These are phyloP conservation scores for Acleris laterana DNA, from an alignment of 2,888 invertebrate genomes.

Conservation along the genomic window DNA sequence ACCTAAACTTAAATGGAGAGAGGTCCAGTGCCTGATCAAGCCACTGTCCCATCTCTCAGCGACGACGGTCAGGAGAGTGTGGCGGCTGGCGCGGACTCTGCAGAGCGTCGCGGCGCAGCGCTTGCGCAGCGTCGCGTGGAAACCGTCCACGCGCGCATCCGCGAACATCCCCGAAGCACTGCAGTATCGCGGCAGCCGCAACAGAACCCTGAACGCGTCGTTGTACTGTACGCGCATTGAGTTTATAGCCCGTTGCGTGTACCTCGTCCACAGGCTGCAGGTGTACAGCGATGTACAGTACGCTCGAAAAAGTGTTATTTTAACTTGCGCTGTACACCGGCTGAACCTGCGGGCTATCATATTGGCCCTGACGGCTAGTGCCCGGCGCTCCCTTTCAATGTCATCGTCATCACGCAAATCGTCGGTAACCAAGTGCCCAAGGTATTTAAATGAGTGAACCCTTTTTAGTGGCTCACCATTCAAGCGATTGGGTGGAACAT, in stretches of 20 bases:
- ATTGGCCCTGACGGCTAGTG: not conserved
- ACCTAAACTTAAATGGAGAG: too few relatives aligned
- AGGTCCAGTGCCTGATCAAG: too few relatives aligned
- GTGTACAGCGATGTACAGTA: constrained; percentile 3
- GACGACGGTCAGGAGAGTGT: not conserved
- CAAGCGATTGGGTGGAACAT: too few relatives aligned
- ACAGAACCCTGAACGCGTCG: too few relatives aligned
- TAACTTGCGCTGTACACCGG: not conserved
- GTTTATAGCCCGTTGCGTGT: not conserved
- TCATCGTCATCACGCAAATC: too few relatives aligned
- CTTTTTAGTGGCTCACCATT: not conserved
- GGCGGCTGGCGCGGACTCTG: not conserved
- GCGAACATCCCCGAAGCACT: not conserved
- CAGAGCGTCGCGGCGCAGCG: not conserved
- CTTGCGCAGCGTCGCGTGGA: constrained; percentile 1
- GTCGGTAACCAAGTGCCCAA: not conserved
- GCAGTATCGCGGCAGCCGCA: too few relatives aligned
- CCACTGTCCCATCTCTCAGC: not conserved
- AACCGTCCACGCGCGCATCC: constrained; percentile 1
- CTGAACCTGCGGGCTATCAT: not conserved
- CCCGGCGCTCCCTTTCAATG: too few relatives aligned
- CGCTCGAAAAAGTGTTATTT: not conserved
- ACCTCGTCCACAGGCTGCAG: not conserved
- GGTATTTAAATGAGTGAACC: constrained; percentile 2
- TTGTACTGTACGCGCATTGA: not conserved